Base-by-base conservation (phyloP, 1,140 invertebrate species). In the Eueides isabella region DNA sequence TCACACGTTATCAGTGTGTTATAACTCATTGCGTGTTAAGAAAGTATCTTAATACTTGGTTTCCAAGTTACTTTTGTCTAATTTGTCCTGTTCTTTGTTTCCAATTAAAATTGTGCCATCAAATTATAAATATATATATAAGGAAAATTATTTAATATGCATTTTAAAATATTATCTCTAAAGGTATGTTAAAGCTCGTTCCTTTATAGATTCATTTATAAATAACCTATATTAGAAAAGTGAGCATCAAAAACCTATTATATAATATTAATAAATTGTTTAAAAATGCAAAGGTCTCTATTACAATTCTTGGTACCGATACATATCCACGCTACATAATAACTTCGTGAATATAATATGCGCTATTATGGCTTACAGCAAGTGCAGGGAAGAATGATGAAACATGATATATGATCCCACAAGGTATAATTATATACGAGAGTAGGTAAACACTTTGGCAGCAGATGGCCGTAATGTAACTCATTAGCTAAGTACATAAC, bases 401-500 rank as follows among this genome's bases (percentile, higher is more conserved):
- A 55, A 55, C 48, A 55, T 55, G 48, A 55, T 55, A 26, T 55
- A 55, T 23, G 48, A 55, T 9, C 48, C 48, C 48, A 55, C 48
- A 55, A 55, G 61, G 61, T 63, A 16, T 62, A 62, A 62, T 62
- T 62, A 62, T 62, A 62, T 62, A 28, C 29, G 61, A 63, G 61
- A 63, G 61, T 38, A 5, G 35, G 35, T 63, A 63, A 63, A 63
- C 61, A 63, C 61, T 31, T 30, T 31, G 61, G 61, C 29, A 31
- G 28, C 61, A 63, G 61, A 31, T 63, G 61, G 28, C 29, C 61
- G 61, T 63, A 62, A 62, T 29, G 61, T 62, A 62, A 28, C 28
- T 62, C 61, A 62, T 62, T 30, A 62, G 61, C 61, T 62, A 62
- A 62, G 61, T 62, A 62, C 61, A 62, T 62, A 62, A 62, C 61